Evolutionary conservation across 2,888 invertebrate genomes (phyloP).

Genomic region (Gymnocheta viridis): DNA sequence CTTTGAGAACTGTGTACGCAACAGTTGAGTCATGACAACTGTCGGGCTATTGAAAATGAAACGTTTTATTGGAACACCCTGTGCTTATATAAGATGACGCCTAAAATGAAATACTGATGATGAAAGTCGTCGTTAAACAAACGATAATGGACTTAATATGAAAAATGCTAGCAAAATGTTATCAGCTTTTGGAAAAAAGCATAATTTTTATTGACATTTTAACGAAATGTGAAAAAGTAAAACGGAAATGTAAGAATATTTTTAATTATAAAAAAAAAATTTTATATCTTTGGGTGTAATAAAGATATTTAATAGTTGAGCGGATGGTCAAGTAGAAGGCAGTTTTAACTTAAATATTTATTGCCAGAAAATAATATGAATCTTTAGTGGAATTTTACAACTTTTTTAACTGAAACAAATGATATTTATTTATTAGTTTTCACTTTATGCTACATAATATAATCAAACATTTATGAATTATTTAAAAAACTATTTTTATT

Average conservation of each 20-base stretch:
- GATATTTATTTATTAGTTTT: too few species aligned
- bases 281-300: too few species aligned
- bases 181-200: constrained; percentile 14
- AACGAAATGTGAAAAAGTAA: neutral
- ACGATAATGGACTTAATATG: constrained; percentile 53
- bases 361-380: too few species aligned
- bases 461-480: neutral
- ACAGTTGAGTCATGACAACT: too few species aligned
- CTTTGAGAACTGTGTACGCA: too few species aligned
- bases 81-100: constrained; percentile 20
- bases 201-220: constrained; percentile 37
- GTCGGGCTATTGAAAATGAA: too few species aligned
- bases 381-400: too few species aligned
- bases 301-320: too few species aligned
- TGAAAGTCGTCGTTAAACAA: constrained; percentile 51
- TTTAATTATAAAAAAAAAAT: neutral
- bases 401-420: too few species aligned
- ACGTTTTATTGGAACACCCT: too few species aligned
- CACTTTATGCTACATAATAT: neutral
- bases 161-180: neutral
- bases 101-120: constrained; percentile 16
- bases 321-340: too few species aligned
- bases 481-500: neutral
- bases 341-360: too few species aligned
- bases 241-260: neutral